Evolutionary conservation across 2,113 vertebrate genomes (phyloP).

Genomic region (Aythya baeri): DNA sequence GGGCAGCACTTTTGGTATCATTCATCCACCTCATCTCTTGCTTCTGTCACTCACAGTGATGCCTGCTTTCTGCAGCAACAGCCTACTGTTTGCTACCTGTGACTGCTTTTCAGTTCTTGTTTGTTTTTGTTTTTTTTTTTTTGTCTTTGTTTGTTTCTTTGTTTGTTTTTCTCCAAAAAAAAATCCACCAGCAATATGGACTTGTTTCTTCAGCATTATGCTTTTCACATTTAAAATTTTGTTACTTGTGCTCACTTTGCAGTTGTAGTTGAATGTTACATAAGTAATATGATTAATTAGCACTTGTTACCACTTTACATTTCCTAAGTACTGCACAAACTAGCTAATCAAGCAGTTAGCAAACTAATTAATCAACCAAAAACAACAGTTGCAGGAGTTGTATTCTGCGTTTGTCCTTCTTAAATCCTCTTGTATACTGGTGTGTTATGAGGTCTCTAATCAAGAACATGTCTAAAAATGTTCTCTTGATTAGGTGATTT

Average conservation of each 20-base stretch:
- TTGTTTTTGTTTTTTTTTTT: neutral
- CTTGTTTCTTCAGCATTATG: neutral
- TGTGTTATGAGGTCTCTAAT: neutral
- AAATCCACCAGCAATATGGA: neutral
- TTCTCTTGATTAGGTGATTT: neutral
- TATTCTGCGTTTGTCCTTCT: neutral
- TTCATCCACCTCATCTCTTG: neutral
- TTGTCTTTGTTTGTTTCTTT: too few relatives aligned
- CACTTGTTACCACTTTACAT: conserved; percentile 21
- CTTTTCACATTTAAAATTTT: neutral
- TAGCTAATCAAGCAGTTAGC: conserved; percentile 34
- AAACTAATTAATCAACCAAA: conserved; percentile 39
- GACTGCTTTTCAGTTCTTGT: neutral
- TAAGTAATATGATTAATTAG: conserved; percentile 44
- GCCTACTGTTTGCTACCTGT: neutral
- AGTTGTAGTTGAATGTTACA: neutral
- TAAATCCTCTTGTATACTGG: neutral
- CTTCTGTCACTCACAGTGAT: neutral
- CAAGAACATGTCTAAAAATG: neutral
- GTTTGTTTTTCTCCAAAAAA: neutral
- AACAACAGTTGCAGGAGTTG: neutral
- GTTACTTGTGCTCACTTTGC: neutral
- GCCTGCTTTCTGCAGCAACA: neutral
- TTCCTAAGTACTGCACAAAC: neutral
- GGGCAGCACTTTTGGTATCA: neutral